A percentile compares a stretch with the other conserved stretches of the same genome.
These are phyloP conservation scores for Bombylius major DNA, from an alignment of 2,888 invertebrate genomes.

Conservation along the genomic window DNA sequence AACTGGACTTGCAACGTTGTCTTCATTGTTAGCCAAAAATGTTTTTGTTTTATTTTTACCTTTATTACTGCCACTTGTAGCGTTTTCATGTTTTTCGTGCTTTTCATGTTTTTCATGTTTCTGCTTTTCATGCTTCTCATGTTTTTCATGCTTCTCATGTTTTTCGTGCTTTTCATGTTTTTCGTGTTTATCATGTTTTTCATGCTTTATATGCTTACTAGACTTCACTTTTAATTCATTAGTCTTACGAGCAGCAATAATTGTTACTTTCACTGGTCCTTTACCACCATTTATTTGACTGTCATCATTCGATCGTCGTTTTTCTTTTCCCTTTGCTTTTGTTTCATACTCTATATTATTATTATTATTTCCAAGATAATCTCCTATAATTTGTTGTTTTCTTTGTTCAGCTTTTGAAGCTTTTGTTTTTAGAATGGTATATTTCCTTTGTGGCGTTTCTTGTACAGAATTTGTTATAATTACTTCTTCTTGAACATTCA, in stretches of 20 bases:
- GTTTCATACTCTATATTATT: slow-evolving; percentile 10
- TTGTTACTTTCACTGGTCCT: slow-evolving; percentile 22
- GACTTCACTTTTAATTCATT: slow-evolving; percentile 12
- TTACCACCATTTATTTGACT: slow-evolving; percentile 17
- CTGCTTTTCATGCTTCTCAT: too few relatives aligned
- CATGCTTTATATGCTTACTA: not conserved
- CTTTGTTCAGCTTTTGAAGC: not conserved
- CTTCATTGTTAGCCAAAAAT: not conserved
- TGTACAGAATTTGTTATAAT: not conserved
- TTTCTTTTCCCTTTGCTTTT: slow-evolving; percentile 9
- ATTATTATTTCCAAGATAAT: not conserved
- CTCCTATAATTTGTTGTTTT: not conserved
- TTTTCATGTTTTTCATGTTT: too few relatives aligned
- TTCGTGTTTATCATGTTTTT: too few relatives aligned
- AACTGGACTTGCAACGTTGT: not conserved
- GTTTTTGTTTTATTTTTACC: not conserved
- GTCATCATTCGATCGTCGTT: slow-evolving; percentile 13
- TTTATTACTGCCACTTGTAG: not conserved
- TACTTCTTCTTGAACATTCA: not conserved
- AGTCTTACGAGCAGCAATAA: slow-evolving; percentile 19
- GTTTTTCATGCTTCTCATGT: too few relatives aligned
- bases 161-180: too few relatives aligned
- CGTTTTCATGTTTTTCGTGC: too few relatives aligned
- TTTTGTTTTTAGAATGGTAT: slow-evolving; percentile 6
- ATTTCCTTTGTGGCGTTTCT: not conserved